phyloP scores from a whole-genome alignment of 2,797 vertebrate genomes.

The Sebastes cheni region DNA sequence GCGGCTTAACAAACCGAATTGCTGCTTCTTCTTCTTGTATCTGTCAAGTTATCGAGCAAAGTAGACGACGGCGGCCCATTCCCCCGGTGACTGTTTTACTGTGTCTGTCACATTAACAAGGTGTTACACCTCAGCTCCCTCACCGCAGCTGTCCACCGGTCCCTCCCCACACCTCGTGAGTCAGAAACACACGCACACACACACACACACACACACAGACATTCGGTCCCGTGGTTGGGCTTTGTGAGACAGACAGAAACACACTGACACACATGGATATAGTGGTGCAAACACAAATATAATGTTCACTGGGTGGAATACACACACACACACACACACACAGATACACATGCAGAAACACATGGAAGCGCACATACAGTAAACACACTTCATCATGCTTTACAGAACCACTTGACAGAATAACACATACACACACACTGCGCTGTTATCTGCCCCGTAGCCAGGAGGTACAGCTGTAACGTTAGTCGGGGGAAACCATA shows the following conservation, averaged over 20 bases:
- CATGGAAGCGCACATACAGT: background rate
- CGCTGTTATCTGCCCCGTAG: conserved; percentile 41
- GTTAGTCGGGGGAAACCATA: conserved; percentile 49
- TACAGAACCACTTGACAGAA: conserved; percentile 5
- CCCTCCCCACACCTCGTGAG: background rate
- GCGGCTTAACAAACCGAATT: conserved; percentile 45
- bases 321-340: background rate
- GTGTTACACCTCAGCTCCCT: conserved; percentile 56
- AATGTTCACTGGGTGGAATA: background rate
- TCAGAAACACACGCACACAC: background rate
- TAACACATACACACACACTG: background rate
- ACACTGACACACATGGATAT: background rate
- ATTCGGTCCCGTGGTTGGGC: conserved; percentile 7
- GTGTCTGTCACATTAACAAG: conserved; percentile 73
- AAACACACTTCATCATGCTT: background rate
- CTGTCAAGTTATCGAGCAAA: conserved; percentile 60
- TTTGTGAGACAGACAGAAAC: conserved; percentile 21
- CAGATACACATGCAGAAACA: background rate
- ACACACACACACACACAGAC: background rate
- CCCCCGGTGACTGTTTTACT: conserved; percentile 57
- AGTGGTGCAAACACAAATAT: background rate
- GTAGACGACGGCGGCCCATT: conserved; percentile 54
- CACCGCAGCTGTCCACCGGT: conserved; percentile 1
- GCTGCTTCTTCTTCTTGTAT: conserved; percentile 42
- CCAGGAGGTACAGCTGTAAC: conserved; percentile 47